Conservation (phyloP, 1,140 invertebrate genomes). For the Helicoverpa zea region DNA sequence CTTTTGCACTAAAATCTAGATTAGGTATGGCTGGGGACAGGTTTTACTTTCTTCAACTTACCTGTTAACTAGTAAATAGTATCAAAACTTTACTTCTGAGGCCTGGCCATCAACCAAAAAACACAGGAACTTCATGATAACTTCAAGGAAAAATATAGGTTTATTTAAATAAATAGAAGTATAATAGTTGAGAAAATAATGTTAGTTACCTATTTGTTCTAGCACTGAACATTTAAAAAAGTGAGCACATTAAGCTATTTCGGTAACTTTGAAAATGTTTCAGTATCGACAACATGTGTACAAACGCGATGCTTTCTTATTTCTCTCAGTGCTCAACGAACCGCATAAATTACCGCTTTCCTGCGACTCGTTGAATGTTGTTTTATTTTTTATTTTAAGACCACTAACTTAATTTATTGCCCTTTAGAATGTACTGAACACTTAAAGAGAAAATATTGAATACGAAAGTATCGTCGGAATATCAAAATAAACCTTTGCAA, state of each 20-base stretch:
- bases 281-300: slow-evolving; percentile 55
- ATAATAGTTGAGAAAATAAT: no score
- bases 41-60: no score
- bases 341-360: slow-evolving; percentile 70
- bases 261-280: slow-evolving; percentile 10
- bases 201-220: no score
- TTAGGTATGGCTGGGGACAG: not conserved
- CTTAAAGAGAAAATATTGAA: slow-evolving; percentile 38
- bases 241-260: not conserved
- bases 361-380: slow-evolving; percentile 64
- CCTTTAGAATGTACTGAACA: slow-evolving; percentile 49
- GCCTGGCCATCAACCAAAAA: no score
- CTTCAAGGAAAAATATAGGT: no score
- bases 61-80: no score
- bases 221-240: no score
- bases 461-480: slow-evolving; percentile 52
- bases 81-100: no score
- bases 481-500: slow-evolving; percentile 69
- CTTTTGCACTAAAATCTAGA: not conserved
- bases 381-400: slow-evolving; percentile 61
- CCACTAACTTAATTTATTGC: slow-evolving; percentile 62
- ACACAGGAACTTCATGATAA: no score
- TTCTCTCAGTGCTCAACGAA: slow-evolving; percentile 59
- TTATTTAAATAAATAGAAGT: no score
- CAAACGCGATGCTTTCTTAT: slow-evolving; percentile 63